Percentiles rank a stretch among this genome's conserved stretches.
phyloP scores from a whole-genome alignment of 2,797 vertebrate genomes.

The Anguilla anguilla region DNA sequence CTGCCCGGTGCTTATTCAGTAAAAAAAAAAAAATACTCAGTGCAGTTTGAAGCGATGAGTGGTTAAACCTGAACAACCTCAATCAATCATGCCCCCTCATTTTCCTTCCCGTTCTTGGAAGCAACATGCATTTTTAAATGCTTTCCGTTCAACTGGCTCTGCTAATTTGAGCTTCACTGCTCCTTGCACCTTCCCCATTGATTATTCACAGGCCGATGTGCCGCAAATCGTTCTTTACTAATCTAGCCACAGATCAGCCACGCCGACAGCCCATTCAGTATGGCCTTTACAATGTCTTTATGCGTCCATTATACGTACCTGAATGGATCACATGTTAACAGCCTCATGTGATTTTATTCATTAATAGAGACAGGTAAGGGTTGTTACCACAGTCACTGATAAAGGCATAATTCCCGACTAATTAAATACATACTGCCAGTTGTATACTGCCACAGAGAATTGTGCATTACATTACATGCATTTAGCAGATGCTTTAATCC shows the following conservation, averaged over 20 bases:
- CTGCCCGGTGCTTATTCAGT: background rate
- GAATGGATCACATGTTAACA: background rate
- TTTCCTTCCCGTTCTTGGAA: background rate
- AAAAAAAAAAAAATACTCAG: background rate
- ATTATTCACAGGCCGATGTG: background rate
- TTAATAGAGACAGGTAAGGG: background rate
- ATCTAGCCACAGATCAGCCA: background rate
- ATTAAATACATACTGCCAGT: conserved; percentile 5
- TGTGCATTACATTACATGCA: background rate
- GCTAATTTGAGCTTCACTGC: background rate
- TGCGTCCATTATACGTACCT: background rate
- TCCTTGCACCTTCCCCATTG: background rate
- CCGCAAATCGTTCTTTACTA: background rate
- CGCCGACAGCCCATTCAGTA: background rate
- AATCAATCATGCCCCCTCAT: background rate
- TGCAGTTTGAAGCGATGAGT: background rate
- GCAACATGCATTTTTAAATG: background rate
- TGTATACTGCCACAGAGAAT: background rate
- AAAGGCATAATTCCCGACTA: background rate
- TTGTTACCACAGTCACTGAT: background rate
- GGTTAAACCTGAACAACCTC: background rate
- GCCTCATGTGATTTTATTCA: background rate
- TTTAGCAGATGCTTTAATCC: background rate
- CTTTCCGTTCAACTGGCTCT: background rate
- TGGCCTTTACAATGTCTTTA: background rate